A percentile compares a stretch with the other conserved stretches of the same genome.
These are phyloP conservation scores for Astropecten irregularis DNA, from an alignment of 53 echinoderm and acorn worm species.

Conservation along the genomic window DNA sequence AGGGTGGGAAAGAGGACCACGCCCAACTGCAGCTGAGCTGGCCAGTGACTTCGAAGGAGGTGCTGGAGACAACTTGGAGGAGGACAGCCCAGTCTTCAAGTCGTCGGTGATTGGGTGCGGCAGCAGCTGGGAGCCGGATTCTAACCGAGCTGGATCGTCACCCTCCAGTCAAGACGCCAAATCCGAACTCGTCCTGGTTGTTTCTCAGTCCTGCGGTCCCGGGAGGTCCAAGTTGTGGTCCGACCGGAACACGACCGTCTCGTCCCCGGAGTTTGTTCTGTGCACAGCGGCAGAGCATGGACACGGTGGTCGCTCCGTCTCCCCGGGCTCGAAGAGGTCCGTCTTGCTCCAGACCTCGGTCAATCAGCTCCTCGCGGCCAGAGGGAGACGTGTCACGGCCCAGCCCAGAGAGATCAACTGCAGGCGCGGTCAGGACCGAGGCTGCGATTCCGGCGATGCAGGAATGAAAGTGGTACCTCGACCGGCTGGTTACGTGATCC, in stretches of 20 bases:
- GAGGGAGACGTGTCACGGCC: neutral
- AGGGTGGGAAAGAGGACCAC: conserved; percentile 27
- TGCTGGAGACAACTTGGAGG: neutral
- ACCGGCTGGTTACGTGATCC: neutral
- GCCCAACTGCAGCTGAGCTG: conserved; percentile 1
- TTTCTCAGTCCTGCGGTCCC: conserved; percentile 11
- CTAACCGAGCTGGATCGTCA: neutral
- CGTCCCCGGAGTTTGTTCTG: conserved; percentile 21
- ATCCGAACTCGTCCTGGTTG: neutral
- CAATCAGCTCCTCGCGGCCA: neutral
- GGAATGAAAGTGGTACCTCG: neutral
- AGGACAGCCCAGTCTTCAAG: neutral
- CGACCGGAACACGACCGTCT: neutral
- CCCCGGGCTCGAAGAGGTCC: neutral
- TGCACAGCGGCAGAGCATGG: neutral
- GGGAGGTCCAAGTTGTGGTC: neutral
- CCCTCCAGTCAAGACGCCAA: too few species aligned
- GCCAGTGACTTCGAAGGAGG: conserved; percentile 7
- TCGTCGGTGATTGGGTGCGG: neutral
- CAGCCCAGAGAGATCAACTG: neutral
- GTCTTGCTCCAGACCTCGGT: conserved; percentile 28
- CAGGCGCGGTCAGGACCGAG: neutral
- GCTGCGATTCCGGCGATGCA: neutral
- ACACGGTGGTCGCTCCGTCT: too few species aligned
- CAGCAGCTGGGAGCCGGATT: neutral